phyloP scores from a whole-genome alignment of 2,888 invertebrate species.

The Leptopilina syphax region DNA sequence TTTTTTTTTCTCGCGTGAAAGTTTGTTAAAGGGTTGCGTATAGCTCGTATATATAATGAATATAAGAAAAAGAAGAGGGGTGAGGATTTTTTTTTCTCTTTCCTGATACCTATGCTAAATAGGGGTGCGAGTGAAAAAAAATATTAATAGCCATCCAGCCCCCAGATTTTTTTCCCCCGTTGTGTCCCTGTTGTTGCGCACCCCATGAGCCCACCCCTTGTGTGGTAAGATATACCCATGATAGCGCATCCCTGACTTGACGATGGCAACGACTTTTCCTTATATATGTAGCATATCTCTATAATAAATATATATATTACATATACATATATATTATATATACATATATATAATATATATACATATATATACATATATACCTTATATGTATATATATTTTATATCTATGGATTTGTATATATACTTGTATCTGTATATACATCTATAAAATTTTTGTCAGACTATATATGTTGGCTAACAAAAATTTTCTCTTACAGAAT shows the following conservation, averaged over 20 bases:
- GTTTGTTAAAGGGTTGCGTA: constrained; percentile 62
- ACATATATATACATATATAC: no score
- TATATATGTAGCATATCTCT: not conserved
- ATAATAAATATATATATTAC: not conserved
- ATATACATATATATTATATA: no score
- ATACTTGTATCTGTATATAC: no score
- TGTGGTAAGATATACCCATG: constrained; percentile 63
- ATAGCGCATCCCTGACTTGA: constrained; percentile 56
- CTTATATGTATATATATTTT: no score
- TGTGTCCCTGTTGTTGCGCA: constrained; percentile 29
- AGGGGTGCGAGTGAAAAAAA: constrained; percentile 72
- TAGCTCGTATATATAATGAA: constrained; percentile 8
- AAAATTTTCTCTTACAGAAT: constrained; percentile 1
- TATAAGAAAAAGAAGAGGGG: constrained; percentile 39
- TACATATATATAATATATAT: no score
- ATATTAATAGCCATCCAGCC: constrained; percentile 75
- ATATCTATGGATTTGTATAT: no score
- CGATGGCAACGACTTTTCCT: constrained; percentile 58
- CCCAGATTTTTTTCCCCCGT: constrained; percentile 54
- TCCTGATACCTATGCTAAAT: constrained; percentile 71
- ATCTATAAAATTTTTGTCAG: no score
- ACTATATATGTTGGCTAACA: constrained; percentile 2
- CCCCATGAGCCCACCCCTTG: constrained; percentile 53
- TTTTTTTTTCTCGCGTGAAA: constrained; percentile 60
- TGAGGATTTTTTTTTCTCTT: constrained; percentile 50